Conservation (phyloP, 2,113 vertebrate species). For the Tenrec ecaudatus region DNA sequence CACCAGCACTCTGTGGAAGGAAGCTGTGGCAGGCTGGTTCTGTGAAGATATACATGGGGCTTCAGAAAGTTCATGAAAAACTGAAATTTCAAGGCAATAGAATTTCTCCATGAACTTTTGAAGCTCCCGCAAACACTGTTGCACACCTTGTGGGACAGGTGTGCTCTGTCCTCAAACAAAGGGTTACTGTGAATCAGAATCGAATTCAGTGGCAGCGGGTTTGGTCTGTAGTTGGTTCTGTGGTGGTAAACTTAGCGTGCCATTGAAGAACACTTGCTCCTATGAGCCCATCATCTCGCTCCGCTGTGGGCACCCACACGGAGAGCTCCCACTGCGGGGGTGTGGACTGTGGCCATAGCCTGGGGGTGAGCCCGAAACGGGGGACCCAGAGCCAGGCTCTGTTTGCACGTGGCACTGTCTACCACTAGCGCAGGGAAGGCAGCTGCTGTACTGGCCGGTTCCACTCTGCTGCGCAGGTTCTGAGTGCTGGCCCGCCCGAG, state of each 20-base stretch:
- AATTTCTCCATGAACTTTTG: too few relatives aligned
- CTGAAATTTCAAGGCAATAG: too few relatives aligned
- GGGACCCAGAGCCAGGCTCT: background rate
- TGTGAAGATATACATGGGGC: background rate
- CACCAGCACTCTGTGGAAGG: background rate
- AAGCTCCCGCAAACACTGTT: background rate
- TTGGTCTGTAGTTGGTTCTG: background rate
- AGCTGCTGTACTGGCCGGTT: too few relatives aligned
- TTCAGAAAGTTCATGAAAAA: too few relatives aligned
- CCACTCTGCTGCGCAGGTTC: too few relatives aligned
- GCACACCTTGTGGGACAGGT: background rate
- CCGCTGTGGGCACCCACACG: too few relatives aligned
- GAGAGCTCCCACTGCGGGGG: background rate
- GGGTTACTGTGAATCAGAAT: background rate
- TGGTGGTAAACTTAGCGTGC: background rate
- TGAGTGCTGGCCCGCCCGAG: background rate
- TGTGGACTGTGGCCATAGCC: background rate
- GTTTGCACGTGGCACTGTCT: background rate
- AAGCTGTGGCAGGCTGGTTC: background rate
- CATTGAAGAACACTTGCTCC: background rate
- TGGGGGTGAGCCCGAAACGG: background rate
- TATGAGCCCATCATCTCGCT: background rate
- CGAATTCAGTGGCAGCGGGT: background rate
- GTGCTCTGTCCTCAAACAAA: background rate
- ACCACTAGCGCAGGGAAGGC: background rate